These are phyloP conservation scores for Stegostoma tigrinum DNA, from an alignment of 2,113 vertebrate species.

Conservation along the genomic window DNA sequence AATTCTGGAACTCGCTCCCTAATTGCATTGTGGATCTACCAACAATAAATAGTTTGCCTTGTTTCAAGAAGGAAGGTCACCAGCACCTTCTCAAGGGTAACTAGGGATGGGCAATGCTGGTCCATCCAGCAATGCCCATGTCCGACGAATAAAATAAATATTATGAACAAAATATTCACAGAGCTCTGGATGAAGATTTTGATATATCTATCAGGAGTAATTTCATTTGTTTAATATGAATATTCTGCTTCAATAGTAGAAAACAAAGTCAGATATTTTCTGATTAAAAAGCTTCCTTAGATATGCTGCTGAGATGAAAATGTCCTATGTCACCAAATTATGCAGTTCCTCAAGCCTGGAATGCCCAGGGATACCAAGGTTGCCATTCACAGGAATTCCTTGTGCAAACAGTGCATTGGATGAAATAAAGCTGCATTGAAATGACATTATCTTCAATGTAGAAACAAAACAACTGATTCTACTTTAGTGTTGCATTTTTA, in stretches of 20 bases:
- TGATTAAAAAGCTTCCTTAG: not conserved
- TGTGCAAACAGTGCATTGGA: not conserved
- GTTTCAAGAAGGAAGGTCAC: too few species aligned
- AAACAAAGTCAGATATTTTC: not conserved
- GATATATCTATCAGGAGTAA: not conserved
- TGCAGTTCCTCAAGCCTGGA: not conserved
- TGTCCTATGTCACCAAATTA: not conserved
- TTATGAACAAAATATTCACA: not conserved
- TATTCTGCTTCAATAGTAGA: not conserved
- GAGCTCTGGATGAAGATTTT: not conserved
- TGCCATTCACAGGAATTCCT: not conserved
- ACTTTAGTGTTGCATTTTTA: not conserved
- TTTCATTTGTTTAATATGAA: not conserved
- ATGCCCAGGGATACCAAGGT: not conserved
- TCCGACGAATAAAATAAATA: not conserved
- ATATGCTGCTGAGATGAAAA: not conserved
- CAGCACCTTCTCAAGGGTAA: too few species aligned
- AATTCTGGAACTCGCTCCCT: too few species aligned
- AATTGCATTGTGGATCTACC: too few species aligned
- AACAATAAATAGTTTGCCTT: too few species aligned
- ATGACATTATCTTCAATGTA: not conserved
- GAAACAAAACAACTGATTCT: not conserved
- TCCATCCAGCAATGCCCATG: too few species aligned
- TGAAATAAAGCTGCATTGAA: not conserved
- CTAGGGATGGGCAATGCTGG: too few species aligned